phyloP scores from a whole-genome alignment of 2,888 invertebrate genomes.

The Opisthograptis luteolata region DNA sequence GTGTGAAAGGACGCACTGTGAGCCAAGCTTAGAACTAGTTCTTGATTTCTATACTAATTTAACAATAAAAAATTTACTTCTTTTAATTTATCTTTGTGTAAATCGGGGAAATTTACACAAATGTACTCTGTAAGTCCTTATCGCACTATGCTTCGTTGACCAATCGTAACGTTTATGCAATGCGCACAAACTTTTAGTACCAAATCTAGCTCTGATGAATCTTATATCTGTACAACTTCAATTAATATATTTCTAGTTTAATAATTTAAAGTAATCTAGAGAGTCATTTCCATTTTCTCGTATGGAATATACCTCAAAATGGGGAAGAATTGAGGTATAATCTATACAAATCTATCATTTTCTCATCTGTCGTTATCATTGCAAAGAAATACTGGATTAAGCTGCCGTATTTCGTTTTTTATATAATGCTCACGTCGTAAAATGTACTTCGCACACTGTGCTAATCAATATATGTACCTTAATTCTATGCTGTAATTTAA shows the following conservation, averaged over 20 bases:
- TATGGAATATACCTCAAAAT: conserved; percentile 74
- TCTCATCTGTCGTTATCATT: conserved; percentile 50
- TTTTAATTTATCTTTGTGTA: conserved; percentile 61
- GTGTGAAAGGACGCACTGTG: too few relatives aligned
- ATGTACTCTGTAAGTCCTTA: conserved; percentile 55
- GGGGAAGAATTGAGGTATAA: conserved; percentile 81
- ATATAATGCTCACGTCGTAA: conserved; percentile 77
- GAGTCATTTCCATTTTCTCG: conserved; percentile 44
- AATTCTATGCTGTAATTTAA: conserved; percentile 79
- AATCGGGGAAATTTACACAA: conserved; percentile 82
- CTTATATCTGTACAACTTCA: conserved; percentile 21
- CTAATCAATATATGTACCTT: conserved; percentile 77
- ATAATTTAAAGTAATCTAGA: conserved; percentile 36
- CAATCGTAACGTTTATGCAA: conserved; percentile 58
- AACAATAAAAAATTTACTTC: conserved; percentile 51
- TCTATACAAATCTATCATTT: conserved; percentile 50
- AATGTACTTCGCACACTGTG: conserved; percentile 78
- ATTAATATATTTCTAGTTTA: conserved; percentile 14
- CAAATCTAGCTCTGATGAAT: conserved; percentile 39
- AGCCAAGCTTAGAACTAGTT: conserved; percentile 52
- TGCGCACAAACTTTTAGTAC: conserved; percentile 69
- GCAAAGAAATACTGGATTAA: conserved; percentile 57
- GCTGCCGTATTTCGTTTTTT: conserved; percentile 53
- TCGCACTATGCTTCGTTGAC: conserved; percentile 77
- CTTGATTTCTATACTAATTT: conserved; percentile 50